Base-by-base conservation (phyloP, 2,888 invertebrate genomes). In the Orthonychiurus folsomi region DNA sequence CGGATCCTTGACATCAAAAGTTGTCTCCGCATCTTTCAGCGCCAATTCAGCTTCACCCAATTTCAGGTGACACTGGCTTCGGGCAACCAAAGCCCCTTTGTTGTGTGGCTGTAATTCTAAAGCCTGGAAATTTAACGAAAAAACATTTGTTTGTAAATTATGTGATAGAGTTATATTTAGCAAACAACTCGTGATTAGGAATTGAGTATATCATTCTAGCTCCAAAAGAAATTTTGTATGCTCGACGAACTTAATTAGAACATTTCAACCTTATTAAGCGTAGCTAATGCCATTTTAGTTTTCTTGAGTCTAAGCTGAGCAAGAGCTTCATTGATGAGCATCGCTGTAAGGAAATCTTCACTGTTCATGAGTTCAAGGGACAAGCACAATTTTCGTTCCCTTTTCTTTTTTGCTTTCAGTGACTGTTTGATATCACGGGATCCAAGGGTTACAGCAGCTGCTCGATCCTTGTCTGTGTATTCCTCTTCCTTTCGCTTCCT, bases 401-500 rank as follows among this genome's bases (percentile, higher is more conserved):
- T 85, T 69, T 86, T 85, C 72, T 87, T 83, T 75, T 91, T 92
- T 72, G 88, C 80, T 74, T 84, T 88, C 67, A 91, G 78, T 47
- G 88, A 89, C 70, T 88, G 86, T 75, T 93, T 93, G 66, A 93
- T 92, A 75, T 93, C 92, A 66, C 84, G 85, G n/a, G 85, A 86
- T 0, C 89, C 89, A 82, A 88, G 76, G 74, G 89, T 88, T 20
- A 91, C 91, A 0, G 92, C 91, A 0, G 93, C 92, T 0, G 92
- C 93, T 3, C 93, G 81, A 76, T 92, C 92, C 75, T 93, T 93
- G 76, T 93, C 93, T 23, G 91, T 92, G 74, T 91, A 93, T 24
- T 88, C 78, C 74, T 92, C 92, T 71, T 90, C 89, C 64, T 79
- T 75, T 60, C 74, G 52, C 64, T 65, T 68, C 50, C 56, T 50